These are phyloP conservation scores for Epinotia nisella DNA, from an alignment of 2,888 invertebrate species.

Conservation along the genomic window DNA sequence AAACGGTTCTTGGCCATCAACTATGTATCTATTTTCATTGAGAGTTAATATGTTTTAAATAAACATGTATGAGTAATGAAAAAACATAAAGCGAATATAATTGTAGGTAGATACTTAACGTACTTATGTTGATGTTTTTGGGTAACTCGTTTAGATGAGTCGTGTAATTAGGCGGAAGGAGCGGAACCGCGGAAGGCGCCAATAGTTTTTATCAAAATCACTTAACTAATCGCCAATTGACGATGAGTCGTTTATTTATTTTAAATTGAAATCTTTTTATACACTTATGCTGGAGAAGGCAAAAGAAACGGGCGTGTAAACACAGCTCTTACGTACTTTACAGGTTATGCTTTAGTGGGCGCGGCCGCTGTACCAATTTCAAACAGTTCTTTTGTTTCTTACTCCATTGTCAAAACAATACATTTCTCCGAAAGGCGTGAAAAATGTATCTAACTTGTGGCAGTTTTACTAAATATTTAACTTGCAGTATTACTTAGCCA, in stretches of 20 bases:
- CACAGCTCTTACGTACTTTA: conserved; percentile 45
- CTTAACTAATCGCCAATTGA: conserved; percentile 42
- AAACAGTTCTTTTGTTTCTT: conserved; percentile 55
- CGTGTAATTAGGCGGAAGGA: conserved; percentile 44
- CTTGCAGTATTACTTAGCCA: not conserved
- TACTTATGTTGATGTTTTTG: conserved; percentile 30
- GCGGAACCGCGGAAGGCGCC: conserved; percentile 47
- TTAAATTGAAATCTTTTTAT: conserved; percentile 31
- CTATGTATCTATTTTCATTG: conserved; percentile 1
- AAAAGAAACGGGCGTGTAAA: conserved; percentile 45
- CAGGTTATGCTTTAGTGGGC: conserved; percentile 46
- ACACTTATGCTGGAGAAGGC: conserved; percentile 1
- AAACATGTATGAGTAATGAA: conserved; percentile 10
- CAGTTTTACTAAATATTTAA: not conserved
- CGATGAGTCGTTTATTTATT: conserved; percentile 39
- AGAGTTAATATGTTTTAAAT: conserved; percentile 13
- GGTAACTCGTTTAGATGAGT: conserved; percentile 29
- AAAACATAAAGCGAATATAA: conserved; percentile 1
- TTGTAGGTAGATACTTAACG: not conserved
- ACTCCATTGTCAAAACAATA: conserved; percentile 53
- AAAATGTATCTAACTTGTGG: conserved; percentile 43
- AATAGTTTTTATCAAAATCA: conserved; percentile 44
- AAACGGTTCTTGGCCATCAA: conserved; percentile 29
- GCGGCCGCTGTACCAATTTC: conserved; percentile 63
- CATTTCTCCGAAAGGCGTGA: conserved; percentile 45